Base-by-base conservation (phyloP, 2,113 vertebrate species). In the Apodemus speciosus region DNA sequence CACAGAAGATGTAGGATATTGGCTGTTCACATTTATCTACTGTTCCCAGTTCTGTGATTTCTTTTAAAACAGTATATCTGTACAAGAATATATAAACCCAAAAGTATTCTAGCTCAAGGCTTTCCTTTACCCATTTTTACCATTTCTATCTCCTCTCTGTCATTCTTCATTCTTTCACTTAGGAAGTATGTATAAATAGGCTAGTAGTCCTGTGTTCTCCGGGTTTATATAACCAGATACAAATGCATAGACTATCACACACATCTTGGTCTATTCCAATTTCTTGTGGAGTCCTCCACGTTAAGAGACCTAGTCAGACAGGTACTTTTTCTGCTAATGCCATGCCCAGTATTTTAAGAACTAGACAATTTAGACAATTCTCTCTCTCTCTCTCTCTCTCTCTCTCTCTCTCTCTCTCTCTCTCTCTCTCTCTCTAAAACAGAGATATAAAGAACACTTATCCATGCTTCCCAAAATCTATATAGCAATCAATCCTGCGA, bases 41-140 rank as follows among this genome's bases (percentile, higher is more conserved):
- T 77, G 3, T 77, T 51, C 3, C 30, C 30, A 35, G 30, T 51
- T 77, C 46, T 77, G 75, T 51, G 46, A 10, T 51, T 51, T 51
- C 51, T n/a, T n/a, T n/a, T 79, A 56, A 79, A 79, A 79, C 53
- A 83, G 4, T 25, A 43, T 10, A 18, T 46, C 35, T 62, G 51
- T 87, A 77, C 46, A 92, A 94, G 83, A 9, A 77, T 86, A 53
- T 38, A 81, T 71, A 72, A 72, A 23, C 32, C 77, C 79, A 32
- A 58, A 43, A 18, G n/a, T 62, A 64, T 94, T 84, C 85, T 43
- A 89, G 56, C 73, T 46, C 40, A 8, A 30, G 69, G 51, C 62
- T 85, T 81, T 92, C 11, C 64, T 43, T 85, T 40, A 62, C 23
- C 18, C 20, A 4, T 79, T 62, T 84, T 76, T 68, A 84, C 68